Evolutionary conservation across 2,797 vertebrate genomes (phyloP).

Genomic region (Phyllotis vaccarum): DNA sequence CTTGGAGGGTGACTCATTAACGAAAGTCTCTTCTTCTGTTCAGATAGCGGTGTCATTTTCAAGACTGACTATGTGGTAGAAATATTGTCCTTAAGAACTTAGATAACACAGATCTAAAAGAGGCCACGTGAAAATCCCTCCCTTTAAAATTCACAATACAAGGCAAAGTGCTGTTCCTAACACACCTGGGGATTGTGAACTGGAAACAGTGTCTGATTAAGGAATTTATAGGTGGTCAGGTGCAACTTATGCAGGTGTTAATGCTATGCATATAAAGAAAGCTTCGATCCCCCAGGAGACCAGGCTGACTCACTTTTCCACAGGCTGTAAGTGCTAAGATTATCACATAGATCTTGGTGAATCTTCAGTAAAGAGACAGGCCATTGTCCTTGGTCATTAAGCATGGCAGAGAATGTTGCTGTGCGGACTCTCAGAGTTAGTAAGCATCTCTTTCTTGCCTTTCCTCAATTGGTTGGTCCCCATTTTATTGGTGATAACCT

Average conservation of each 20-base stretch:
- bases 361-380: neutral
- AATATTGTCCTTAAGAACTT: conserved; percentile 14
- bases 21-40: neutral
- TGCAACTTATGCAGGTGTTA: neutral
- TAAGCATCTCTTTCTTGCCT: neutral
- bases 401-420: neutral
- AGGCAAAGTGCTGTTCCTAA: neutral
- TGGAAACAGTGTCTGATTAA: conserved; percentile 37
- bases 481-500: neutral
- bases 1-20: neutral
- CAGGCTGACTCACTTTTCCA: neutral
- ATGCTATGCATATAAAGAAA: neutral
- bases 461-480: neutral
- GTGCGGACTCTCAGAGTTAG: neutral
- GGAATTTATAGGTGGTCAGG: conserved; percentile 23
- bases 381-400: neutral
- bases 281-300: neutral
- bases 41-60: neutral
- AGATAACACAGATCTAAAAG: neutral
- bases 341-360: neutral
- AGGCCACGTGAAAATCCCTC: neutral
- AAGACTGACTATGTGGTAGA: neutral
- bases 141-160: neutral
- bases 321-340: neutral
- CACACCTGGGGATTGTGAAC: neutral